These are phyloP conservation scores for Arbacia lixula DNA, from an alignment of 53 echinoderm and acorn worm genomes.

Conservation along the genomic window DNA sequence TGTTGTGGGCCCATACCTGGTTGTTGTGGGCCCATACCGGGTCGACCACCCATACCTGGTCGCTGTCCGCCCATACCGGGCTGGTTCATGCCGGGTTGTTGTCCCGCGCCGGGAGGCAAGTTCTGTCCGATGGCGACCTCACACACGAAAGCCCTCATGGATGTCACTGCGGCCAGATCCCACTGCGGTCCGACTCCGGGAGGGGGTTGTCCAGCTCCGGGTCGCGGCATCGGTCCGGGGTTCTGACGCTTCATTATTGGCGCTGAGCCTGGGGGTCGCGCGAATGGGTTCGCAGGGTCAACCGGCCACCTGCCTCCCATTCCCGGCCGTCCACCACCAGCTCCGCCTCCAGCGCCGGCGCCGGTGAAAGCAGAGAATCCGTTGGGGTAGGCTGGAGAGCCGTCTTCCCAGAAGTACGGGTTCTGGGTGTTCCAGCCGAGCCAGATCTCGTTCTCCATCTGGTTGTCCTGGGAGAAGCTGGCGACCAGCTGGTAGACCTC, in stretches of 20 bases:
- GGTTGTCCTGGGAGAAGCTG: conserved; percentile 56
- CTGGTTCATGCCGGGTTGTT: conserved; percentile 9
- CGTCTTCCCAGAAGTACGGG: conserved; percentile 61
- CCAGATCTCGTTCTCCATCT: conserved; percentile 63
- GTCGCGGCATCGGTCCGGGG: background rate
- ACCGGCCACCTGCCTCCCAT: conserved; percentile 1
- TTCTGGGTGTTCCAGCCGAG: conserved; percentile 34
- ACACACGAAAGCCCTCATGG: conserved; percentile 50
- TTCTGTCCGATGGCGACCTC: conserved; percentile 29
- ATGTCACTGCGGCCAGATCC: background rate
- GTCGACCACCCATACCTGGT: background rate
- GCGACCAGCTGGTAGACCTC: conserved; percentile 34
- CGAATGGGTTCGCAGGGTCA: background rate
- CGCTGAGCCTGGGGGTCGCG: conserved; percentile 21
- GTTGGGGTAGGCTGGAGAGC: conserved; percentile 36
- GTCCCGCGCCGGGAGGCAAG: background rate
- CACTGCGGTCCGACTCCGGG: conserved; percentile 5
- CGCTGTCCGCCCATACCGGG: background rate
- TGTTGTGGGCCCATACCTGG: background rate
- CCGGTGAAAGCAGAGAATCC: conserved; percentile 39
- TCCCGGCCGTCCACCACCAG: background rate
- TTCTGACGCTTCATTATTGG: conserved; percentile 24
- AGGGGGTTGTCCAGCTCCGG: background rate
- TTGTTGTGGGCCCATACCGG: background rate
- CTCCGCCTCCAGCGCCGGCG: background rate